Conservation (phyloP, 2,888 invertebrate species). For the Caenorhabditis auriculariae region DNA sequence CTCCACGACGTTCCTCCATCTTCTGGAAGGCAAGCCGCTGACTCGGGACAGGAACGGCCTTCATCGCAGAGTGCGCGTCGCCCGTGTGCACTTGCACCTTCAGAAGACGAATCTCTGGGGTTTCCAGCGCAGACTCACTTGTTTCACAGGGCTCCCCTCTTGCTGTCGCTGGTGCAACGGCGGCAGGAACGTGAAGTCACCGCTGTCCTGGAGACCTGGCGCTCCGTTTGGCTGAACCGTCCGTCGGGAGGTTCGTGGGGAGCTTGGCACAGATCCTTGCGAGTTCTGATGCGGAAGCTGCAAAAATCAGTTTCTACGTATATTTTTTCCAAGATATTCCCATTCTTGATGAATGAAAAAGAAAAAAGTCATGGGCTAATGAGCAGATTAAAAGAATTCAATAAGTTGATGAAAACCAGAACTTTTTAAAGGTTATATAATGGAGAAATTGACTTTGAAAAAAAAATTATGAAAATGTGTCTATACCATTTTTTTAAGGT, state of each 20-base stretch:
- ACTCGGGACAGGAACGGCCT: constrained; percentile 62
- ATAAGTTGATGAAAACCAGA: too few relatives aligned
- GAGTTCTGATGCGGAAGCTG: too few relatives aligned
- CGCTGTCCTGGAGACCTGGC: constrained; percentile 50
- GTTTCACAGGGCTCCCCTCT: constrained; percentile 53
- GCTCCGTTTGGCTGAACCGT: constrained; percentile 11
- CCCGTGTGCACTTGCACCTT: constrained; percentile 51
- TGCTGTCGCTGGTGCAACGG: constrained; percentile 36
- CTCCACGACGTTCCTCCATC: constrained; percentile 54
- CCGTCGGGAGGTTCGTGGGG: constrained; percentile 20
- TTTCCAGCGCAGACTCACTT: constrained; percentile 32
- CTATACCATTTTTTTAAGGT: too few relatives aligned
- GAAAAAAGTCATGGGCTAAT: too few relatives aligned
- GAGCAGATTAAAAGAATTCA: too few relatives aligned
- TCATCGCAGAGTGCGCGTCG: constrained; percentile 29
- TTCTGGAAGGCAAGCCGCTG: constrained; percentile 55
- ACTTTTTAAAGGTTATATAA: too few relatives aligned
- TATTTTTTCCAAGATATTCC: too few relatives aligned
- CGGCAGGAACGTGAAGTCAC: constrained; percentile 62
- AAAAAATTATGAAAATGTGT: too few relatives aligned
- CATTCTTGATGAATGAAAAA: too few relatives aligned
- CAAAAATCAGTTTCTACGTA: too few relatives aligned
- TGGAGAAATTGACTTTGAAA: too few relatives aligned
- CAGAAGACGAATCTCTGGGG: constrained; percentile 1
- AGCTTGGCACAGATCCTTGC: constrained; percentile 18